These are phyloP conservation scores for Zaprionus lachaisei DNA, from an alignment of 1,140 invertebrate genomes.

Conservation along the genomic window DNA sequence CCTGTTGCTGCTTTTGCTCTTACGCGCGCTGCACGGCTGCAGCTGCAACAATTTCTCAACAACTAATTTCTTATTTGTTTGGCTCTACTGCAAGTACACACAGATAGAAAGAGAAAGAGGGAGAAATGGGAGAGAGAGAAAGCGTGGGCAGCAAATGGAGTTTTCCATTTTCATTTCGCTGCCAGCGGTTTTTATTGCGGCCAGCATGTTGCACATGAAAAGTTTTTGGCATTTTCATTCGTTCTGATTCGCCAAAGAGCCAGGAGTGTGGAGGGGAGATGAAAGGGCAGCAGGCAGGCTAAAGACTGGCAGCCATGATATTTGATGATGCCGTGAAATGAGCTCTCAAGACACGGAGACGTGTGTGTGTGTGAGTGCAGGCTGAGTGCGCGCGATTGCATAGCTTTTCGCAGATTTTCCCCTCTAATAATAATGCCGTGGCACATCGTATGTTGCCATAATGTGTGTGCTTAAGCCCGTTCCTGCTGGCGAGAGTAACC, in stretches of 20 bases:
- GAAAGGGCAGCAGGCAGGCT: neutral
- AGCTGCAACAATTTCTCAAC: conserved; percentile 77
- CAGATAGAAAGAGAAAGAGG: conserved; percentile 1
- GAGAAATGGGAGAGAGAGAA: conserved; percentile 3
- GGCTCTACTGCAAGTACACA: conserved; percentile 56
- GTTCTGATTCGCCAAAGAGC: conserved; percentile 60
- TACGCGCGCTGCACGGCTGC: conserved; percentile 41
- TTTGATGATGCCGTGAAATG: conserved; percentile 49
- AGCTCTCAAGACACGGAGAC: conserved; percentile 4
- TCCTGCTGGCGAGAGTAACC: conserved; percentile 25
- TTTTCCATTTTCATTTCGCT: conserved; percentile 75
- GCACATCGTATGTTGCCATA: conserved; percentile 32
- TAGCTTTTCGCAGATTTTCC: conserved; percentile 1
- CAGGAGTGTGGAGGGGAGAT: conserved; percentile 27
- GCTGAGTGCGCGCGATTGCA: conserved; percentile 19
- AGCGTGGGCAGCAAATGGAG: conserved; percentile 55
- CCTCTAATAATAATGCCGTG: conserved; percentile 25
- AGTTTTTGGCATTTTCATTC: conserved; percentile 74
- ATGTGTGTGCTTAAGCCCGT: conserved; percentile 32
- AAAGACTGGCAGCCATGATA: conserved; percentile 56
- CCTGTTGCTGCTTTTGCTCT: conserved; percentile 63
- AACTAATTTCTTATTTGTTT: conserved; percentile 82
- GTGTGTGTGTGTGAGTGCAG: neutral
- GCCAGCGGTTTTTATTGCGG: conserved; percentile 53
- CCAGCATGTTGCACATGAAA: conserved; percentile 75